A percentile compares a stretch with the other conserved stretches of the same genome.
phyloP scores from a whole-genome alignment of 1,140 invertebrate genomes.

The Drosophila pectinifera region DNA sequence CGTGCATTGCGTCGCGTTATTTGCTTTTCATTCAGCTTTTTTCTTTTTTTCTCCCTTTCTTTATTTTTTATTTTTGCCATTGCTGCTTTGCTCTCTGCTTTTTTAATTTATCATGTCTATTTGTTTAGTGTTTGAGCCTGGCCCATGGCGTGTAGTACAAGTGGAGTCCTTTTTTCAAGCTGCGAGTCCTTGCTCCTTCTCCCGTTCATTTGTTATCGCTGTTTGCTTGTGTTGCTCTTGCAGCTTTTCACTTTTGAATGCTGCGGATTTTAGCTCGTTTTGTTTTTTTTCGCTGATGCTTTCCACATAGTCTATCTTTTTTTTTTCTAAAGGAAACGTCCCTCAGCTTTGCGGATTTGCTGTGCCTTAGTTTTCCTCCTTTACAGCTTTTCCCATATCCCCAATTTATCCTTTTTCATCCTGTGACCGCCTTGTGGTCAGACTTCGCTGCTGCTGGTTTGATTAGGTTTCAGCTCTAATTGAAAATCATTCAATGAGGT shows the following conservation, averaged over 20 bases:
- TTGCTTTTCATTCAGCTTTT: slow-evolving; percentile 49
- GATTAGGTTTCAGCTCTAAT: slow-evolving; percentile 67
- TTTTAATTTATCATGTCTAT: slow-evolving; percentile 83
- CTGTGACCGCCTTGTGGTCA: slow-evolving; percentile 43
- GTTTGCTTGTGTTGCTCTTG: slow-evolving; percentile 63
- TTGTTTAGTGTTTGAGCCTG: slow-evolving; percentile 72
- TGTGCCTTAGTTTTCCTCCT: slow-evolving; percentile 14
- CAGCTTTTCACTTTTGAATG: slow-evolving; percentile 58
- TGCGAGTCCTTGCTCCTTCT: background rate
- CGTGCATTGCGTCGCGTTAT: slow-evolving; percentile 57
- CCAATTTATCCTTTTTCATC: slow-evolving; percentile 32
- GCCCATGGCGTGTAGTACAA: slow-evolving; percentile 61
- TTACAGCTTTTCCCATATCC: slow-evolving; percentile 22
- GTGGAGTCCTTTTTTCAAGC: slow-evolving; percentile 23
- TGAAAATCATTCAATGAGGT: slow-evolving; percentile 66
- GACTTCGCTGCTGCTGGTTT: slow-evolving; percentile 31
- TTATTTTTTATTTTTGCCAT: slow-evolving; percentile 12
- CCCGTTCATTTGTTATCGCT: slow-evolving; percentile 75
- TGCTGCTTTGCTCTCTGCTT: slow-evolving; percentile 67
- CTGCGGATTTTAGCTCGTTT: slow-evolving; percentile 20
- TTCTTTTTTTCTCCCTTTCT: slow-evolving; percentile 7
- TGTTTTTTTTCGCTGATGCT: slow-evolving; percentile 27
- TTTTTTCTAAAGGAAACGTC: slow-evolving; percentile 31
- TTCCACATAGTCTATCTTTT: slow-evolving; percentile 60
- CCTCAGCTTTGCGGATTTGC: slow-evolving; percentile 53